phyloP scores from a whole-genome alignment of 23 tunicate species.

The Oikopleura vanhoeffeni region DNA sequence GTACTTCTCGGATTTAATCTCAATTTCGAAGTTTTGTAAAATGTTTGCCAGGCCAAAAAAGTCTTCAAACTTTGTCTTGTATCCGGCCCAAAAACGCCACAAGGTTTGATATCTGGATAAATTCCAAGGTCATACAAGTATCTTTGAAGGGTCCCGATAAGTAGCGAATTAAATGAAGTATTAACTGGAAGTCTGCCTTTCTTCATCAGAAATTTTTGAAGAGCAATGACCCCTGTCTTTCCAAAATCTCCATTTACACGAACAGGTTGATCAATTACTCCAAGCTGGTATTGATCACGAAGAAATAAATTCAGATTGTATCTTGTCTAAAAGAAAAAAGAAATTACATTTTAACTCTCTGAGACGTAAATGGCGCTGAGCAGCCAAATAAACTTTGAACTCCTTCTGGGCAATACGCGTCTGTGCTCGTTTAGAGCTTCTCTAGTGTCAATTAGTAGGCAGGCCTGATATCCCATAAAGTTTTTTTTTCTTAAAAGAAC shows the following conservation, averaged over 20 bases:
- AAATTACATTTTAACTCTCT: too few species aligned
- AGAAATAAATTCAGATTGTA: background rate
- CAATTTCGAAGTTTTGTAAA: background rate
- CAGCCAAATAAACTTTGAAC: too few species aligned
- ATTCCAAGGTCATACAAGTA: background rate
- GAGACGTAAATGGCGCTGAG: too few species aligned
- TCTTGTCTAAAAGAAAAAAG: too few species aligned
- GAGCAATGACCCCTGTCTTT: background rate
- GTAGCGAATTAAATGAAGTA: background rate
- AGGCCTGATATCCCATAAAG: too few species aligned
- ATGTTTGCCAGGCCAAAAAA: background rate
- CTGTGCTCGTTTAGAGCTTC: too few species aligned
- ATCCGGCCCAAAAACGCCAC: background rate
- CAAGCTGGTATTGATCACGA: background rate
- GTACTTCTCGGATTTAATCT: too few species aligned
- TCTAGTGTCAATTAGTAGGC: too few species aligned
- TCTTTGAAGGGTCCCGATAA: constrained; percentile 4
- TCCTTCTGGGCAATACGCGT: too few species aligned
- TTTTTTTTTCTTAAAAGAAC: too few species aligned
- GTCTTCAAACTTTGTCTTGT: background rate
- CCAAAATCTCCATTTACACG: too few species aligned
- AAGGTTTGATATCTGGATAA: background rate
- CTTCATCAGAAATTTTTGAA: background rate
- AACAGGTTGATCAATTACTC: background rate
- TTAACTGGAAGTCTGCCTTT: constrained; percentile 10